Conservation (phyloP, 2,113 vertebrate species). For the Strix aluco region DNA sequence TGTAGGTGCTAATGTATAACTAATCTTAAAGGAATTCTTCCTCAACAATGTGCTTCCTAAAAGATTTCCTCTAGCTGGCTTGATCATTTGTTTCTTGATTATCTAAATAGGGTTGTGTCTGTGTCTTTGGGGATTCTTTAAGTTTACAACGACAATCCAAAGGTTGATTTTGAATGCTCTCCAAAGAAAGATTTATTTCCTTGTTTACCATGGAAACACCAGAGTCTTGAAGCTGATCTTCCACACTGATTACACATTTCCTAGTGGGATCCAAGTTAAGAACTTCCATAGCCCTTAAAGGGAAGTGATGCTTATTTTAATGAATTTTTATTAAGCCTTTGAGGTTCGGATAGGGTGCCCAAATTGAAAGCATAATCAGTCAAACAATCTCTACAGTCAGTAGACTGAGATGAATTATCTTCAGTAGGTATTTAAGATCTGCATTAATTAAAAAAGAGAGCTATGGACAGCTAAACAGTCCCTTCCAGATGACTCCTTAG, state of each 20-base stretch:
- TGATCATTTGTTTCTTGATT: not conserved
- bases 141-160: not conserved
- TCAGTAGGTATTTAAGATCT: not conserved
- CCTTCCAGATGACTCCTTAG: not conserved
- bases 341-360: not conserved
- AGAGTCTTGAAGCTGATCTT: not conserved
- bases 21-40: not conserved
- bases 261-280: not conserved
- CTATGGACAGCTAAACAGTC: not conserved
- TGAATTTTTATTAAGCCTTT: not conserved
- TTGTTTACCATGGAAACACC: not conserved
- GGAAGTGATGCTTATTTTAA: not conserved
- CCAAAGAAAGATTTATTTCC: conserved; percentile 10
- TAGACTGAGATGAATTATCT: not conserved
- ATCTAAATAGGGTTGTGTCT: not conserved
- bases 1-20: not conserved
- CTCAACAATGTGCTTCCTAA: not conserved
- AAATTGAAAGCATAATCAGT: not conserved
- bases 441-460: not conserved
- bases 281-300: not conserved
- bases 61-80: not conserved
- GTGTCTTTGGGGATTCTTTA: not conserved
- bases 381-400: not conserved
- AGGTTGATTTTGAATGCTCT: not conserved
- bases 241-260: not conserved